Conservation (phyloP, 2,888 invertebrate genomes). For the Campoplex capitator region DNA sequence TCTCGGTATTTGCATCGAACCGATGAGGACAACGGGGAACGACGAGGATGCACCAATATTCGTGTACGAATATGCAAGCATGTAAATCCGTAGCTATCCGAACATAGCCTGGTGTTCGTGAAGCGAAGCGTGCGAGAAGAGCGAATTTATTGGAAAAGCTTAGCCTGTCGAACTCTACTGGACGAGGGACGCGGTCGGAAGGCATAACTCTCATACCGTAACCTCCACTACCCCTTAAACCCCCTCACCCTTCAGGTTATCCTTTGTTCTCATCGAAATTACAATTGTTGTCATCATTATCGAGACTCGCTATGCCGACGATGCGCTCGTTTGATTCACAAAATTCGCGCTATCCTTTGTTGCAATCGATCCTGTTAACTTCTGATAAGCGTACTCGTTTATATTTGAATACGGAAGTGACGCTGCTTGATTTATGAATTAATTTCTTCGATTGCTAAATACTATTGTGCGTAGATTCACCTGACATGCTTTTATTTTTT, state of each 20-base stretch:
- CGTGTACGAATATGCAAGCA: slow-evolving; percentile 71
- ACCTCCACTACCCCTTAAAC: slow-evolving; percentile 57
- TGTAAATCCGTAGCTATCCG: slow-evolving; percentile 55
- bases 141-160: slow-evolving; percentile 77
- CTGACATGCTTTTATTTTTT: background rate
- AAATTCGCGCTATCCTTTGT: slow-evolving; percentile 62
- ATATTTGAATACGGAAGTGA: slow-evolving; percentile 4
- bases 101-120: slow-evolving; percentile 53
- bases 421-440: background rate
- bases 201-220: slow-evolving; percentile 77
- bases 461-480: background rate
- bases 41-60: slow-evolving; percentile 68
- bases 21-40: slow-evolving; percentile 43
- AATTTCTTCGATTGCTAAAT: background rate
- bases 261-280: slow-evolving; percentile 82
- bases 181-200: slow-evolving; percentile 69
- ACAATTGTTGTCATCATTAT: slow-evolving; percentile 84
- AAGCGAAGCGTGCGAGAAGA: slow-evolving; percentile 60
- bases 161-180: slow-evolving; percentile 56
- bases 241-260: slow-evolving; percentile 14
- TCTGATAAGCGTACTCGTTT: slow-evolving; percentile 31
- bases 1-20: slow-evolving; percentile 63
- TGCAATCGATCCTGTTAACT: slow-evolving; percentile 27
- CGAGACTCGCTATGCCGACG: slow-evolving; percentile 80
- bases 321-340: slow-evolving; percentile 81